Percentiles rank a stretch among this genome's conserved stretches.
Evolutionary conservation across 2,888 invertebrate genomes (phyloP).

Genomic region (Polymixis lichenea): DNA sequence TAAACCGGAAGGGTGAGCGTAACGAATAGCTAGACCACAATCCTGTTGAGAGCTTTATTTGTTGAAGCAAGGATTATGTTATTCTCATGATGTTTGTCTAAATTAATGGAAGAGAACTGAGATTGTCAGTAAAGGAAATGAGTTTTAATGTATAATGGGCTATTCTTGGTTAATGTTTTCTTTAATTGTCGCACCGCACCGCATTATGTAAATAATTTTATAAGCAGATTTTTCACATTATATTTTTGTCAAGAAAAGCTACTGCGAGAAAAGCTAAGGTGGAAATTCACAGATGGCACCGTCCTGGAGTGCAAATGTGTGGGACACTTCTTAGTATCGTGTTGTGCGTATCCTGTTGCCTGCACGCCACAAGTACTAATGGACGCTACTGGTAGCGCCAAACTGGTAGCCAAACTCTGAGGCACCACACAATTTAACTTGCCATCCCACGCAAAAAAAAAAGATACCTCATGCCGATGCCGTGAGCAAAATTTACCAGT

Average conservation of each 20-base stretch:
- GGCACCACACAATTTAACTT: not conserved
- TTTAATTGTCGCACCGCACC: not conserved
- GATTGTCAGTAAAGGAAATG: constrained; percentile 21
- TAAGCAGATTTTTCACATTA: not conserved
- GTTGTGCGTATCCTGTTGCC: too few species aligned
- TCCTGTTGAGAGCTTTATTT: constrained; percentile 40
- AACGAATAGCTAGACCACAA: constrained; percentile 38
- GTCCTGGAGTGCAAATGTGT: not conserved
- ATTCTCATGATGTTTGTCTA: constrained; percentile 23
- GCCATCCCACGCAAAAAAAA: not conserved
- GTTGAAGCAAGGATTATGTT: constrained; percentile 38
- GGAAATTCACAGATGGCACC: not conserved
- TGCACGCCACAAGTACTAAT: not conserved
- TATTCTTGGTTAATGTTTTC: not conserved
- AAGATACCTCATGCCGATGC: not conserved
- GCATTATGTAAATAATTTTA: not conserved
- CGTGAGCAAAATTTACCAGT: not conserved
- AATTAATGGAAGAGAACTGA: constrained; percentile 22
- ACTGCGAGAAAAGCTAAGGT: not conserved
- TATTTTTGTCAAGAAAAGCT: not conserved
- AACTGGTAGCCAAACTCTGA: not conserved
- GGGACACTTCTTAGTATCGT: not conserved
- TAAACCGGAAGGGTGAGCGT: constrained; percentile 27
- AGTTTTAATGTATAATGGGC: constrained; percentile 17
- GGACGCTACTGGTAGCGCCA: not conserved